Percentiles rank a stretch among this genome's conserved stretches.
phyloP scores from a whole-genome alignment of 1,140 invertebrate species.

The Lamellibrachia luymesi region DNA sequence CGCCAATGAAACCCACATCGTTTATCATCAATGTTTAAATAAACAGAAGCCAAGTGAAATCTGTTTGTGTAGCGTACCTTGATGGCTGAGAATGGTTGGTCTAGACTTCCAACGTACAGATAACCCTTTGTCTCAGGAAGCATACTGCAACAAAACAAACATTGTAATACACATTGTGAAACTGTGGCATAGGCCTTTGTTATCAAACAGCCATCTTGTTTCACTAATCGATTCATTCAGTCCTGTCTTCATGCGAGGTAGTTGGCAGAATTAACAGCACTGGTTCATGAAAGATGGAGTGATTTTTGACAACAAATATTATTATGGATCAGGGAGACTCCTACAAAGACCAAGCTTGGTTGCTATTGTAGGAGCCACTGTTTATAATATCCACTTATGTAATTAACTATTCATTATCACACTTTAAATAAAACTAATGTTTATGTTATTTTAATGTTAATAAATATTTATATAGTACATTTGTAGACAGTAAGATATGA shows the following conservation, averaged over 20 bases:
- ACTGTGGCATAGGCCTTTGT: too few relatives aligned
- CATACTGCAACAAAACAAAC: conserved; percentile 63
- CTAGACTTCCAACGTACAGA: conserved; percentile 75
- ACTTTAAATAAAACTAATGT: neutral
- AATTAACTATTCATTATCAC: neutral
- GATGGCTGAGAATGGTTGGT: conserved; percentile 71
- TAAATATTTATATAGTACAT: neutral
- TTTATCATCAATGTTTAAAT: neutral
- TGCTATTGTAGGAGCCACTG: too few relatives aligned
- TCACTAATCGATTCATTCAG: too few relatives aligned
- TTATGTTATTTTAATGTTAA: neutral
- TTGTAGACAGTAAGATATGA: neutral
- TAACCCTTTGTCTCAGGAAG: conserved; percentile 72
- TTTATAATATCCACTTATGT: too few relatives aligned
- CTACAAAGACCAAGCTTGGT: too few relatives aligned
- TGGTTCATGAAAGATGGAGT: too few relatives aligned
- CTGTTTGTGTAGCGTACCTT: conserved; percentile 58
- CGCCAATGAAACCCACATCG: too few relatives aligned
- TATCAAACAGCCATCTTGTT: too few relatives aligned
- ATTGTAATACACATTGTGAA: neutral
- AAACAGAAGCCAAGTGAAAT: neutral
- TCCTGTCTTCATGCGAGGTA: too few relatives aligned
- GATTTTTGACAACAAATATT: too few relatives aligned
- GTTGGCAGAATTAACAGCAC: too few relatives aligned
- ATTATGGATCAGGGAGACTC: too few relatives aligned